Evolutionary conservation across 2,888 invertebrate genomes (phyloP), one percentile per base, ranked within the genome.

Genomic region (Syritta pipiens): DNA sequence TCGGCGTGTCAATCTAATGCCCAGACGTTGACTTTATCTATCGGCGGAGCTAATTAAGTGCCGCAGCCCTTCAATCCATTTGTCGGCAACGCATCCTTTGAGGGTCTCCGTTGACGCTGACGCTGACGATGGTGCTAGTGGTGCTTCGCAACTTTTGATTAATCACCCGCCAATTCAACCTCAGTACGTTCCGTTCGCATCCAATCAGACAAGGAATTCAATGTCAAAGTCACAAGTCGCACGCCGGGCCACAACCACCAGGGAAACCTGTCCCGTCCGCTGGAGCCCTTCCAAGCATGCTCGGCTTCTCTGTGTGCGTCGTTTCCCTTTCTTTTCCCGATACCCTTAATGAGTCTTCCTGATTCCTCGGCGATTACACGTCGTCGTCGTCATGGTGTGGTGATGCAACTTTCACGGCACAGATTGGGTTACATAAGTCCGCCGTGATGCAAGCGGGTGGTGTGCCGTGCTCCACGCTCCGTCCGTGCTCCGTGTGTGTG

Each of bases 321-420:
- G 71, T 74, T 79, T 62, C 79, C 79, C 67, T 79, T 74, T 68
- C 74, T 74, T 62, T 49, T 35, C 67, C 48, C 67, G 79, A 60
- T 67, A 59, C 53, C 49, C 57, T 49, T 79, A 79, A 79, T 74
- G 79, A 79, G 67, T 74, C 79, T 74, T 74, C 67, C 74, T 74
- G 74, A 74, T 79, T 62, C 74, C 37, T 32, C 24, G 40, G 24
- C 42, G 74, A 74, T 79, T 79, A 72, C 77, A 42, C 48, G 57
- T 32, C 65, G 32, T 55, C 40, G 51, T 32, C 71, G 32, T 57
- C 69, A 24, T 14, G 2, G 12, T 6, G 20, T 60, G 67, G 60
- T 79, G 74, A 74, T 79, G 79, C 79, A 79, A 79, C 79, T 79
- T 79, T 79, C 74, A 48, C 79, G 74, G 62, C 74, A 74, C 74